Conservation (phyloP, 2,888 invertebrate genomes). For the Oscheius sp. region DNA sequence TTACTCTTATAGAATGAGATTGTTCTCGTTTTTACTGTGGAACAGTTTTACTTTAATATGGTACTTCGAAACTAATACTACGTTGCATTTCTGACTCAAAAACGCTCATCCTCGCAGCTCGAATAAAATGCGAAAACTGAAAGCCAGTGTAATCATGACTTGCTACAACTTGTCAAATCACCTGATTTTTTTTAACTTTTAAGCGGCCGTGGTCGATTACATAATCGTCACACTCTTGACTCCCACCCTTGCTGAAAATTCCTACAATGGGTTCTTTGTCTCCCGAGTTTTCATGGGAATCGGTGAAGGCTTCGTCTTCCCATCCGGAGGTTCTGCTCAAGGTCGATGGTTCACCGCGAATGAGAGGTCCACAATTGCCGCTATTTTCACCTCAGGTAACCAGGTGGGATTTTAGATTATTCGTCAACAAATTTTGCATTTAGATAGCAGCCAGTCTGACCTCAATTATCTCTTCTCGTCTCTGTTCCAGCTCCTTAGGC, state of each 20-base stretch:
- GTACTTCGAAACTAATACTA: too few relatives aligned
- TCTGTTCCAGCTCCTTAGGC: conserved; percentile 54
- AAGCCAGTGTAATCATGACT: too few relatives aligned
- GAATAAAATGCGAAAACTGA: too few relatives aligned
- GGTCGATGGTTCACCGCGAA: conserved; percentile 62
- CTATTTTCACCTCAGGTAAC: conserved; percentile 66
- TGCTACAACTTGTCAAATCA: too few relatives aligned
- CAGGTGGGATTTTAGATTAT: conserved; percentile 41
- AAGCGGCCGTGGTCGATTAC: conserved; percentile 46
- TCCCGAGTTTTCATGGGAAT: conserved; percentile 63
- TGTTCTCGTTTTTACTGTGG: too few relatives aligned
- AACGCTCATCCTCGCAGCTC: too few relatives aligned
- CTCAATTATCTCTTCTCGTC: conserved; percentile 48
- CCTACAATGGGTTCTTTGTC: conserved; percentile 53
- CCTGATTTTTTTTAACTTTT: not conserved
- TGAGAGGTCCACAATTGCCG: conserved; percentile 59
- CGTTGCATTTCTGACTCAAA: too few relatives aligned
- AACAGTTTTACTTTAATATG: too few relatives aligned
- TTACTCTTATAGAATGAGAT: too few relatives aligned
- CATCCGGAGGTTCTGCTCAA: conserved; percentile 49
- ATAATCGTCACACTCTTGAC: conserved; percentile 47
- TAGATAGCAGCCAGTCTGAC: conserved; percentile 49
- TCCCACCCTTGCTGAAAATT: conserved; percentile 54
- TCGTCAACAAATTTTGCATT: not conserved
- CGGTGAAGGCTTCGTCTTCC: conserved; percentile 63